Base-by-base conservation (phyloP, 2,797 vertebrate species). In the Mastacembelus armatus region DNA sequence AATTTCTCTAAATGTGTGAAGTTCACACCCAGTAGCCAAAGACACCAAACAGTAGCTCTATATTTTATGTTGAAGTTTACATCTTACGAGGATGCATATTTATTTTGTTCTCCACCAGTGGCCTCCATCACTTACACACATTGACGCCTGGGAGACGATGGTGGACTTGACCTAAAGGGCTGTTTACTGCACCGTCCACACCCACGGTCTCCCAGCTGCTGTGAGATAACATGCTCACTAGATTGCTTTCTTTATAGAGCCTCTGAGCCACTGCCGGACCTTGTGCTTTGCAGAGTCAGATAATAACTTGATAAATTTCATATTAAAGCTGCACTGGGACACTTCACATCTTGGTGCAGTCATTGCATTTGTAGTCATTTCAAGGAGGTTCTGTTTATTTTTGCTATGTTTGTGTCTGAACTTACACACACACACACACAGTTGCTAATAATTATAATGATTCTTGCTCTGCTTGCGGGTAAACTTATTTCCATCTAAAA, bases 291-390 rank as follows among this genome's bases (percentile, higher is more conserved):
- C 57, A 58, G 58, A 63, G 60, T 58, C 64, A 69, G 61, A 77
- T 72, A 66, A 58, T 81, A 83, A 77, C 56, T 50, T 80, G 80
- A 83, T 80, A 59, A 24, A 56, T 80, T 76, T 80, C 50, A 78
- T 54, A 76, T 76, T 76, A 65, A 80, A 69, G 55, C 69, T 68
- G 71, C 61, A 27, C 18, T 43, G 50, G 68, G 74, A 71, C 49
- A 54, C 44, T 60, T 71, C 73, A 52, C 56, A 56, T 74, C 60
- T 55, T 48, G 65, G 59, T 8, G 44, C 66, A 16, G 64, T 72
- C 60, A 48, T 72, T 59, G 42, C 22, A n/a, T 51, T n/a, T 38
- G 58, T 48, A 12, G 21, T 59, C 14, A 9, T 59, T 63, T 24
- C 27, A 12, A 18, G 21, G 4, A 52, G 19, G 16, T 43, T 57